A percentile compares a stretch with the other conserved stretches of the same genome.
These are phyloP conservation scores for Actinia equina DNA, from an alignment of 64 coral and sea anemone genomes.

Conservation along the genomic window DNA sequence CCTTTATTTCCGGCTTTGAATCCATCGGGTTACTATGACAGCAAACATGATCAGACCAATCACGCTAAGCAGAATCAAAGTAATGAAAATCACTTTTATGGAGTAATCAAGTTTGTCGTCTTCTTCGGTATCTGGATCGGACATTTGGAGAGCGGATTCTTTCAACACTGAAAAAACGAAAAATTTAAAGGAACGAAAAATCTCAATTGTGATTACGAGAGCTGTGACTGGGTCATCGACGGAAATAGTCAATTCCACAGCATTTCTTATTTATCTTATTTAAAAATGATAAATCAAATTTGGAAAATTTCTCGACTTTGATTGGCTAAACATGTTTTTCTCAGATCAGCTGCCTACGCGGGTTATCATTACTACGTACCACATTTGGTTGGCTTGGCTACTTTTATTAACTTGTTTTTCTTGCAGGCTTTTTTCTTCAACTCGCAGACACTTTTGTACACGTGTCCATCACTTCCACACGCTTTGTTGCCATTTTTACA, in stretches of 20 bases:
- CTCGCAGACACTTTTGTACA: background rate
- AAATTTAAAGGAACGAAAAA: background rate
- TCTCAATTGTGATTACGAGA: too few relatives aligned
- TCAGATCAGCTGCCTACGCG: too few relatives aligned
- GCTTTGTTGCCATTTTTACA: background rate
- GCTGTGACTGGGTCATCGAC: too few relatives aligned
- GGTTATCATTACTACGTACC: background rate
- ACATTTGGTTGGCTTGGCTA: background rate
- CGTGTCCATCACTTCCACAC: background rate
- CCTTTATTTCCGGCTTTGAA: background rate
- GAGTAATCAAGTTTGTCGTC: background rate
- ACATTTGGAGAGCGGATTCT: background rate
- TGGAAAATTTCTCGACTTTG: too few relatives aligned
- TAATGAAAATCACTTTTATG: background rate
- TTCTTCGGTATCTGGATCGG: background rate
- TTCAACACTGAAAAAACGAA: background rate
- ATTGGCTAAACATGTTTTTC: too few relatives aligned
- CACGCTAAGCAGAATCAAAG: background rate
- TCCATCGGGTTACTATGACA: background rate
- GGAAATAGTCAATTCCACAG: too few relatives aligned
- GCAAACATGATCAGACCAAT: background rate
- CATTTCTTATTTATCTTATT: too few relatives aligned
- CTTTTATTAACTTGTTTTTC: conserved; percentile 9
- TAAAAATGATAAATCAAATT: too few relatives aligned
- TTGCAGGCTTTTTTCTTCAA: conserved; percentile 18